Percentiles rank a stretch among this genome's conserved stretches.
Conservation (phyloP, 2,888 invertebrate genomes). For the Meiosimyza decipiens region DNA sequence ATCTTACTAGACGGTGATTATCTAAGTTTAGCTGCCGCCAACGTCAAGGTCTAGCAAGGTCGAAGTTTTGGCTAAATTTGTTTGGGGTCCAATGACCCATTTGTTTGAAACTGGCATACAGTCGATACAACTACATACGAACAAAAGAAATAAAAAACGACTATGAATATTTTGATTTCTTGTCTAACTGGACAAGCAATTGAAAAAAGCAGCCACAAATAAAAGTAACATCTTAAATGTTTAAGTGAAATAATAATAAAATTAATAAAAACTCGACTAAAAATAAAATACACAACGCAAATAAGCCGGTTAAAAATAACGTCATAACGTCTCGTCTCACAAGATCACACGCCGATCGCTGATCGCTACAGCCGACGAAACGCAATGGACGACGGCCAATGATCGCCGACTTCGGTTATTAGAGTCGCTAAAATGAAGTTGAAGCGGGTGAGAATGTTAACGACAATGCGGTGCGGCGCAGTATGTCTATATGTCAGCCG, state of each 20-base stretch:
- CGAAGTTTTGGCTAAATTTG: slow-evolving; percentile 52
- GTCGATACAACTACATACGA: background rate
- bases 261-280: slow-evolving; percentile 18
- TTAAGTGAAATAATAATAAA: background rate
- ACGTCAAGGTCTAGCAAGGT: slow-evolving; percentile 65
- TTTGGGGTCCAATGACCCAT: slow-evolving; percentile 62
- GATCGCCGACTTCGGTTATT: slow-evolving; percentile 3
- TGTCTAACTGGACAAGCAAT: slow-evolving; percentile 33
- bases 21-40: background rate
- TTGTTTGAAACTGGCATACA: slow-evolving; percentile 39
- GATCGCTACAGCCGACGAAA: background rate
- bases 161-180: slow-evolving; percentile 29
- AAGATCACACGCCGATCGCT: slow-evolving; percentile 24
- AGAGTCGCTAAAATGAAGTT: slow-evolving; percentile 13
- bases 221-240: slow-evolving; percentile 36
- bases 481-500: slow-evolving; percentile 21
- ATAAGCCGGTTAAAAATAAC: slow-evolving; percentile 29
- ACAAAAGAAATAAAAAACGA: slow-evolving; percentile 12
- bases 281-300: slow-evolving; percentile 21
- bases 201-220: slow-evolving; percentile 42
- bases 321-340: slow-evolving; percentile 3
- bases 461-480: background rate
- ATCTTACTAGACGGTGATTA: background rate
- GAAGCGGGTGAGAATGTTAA: slow-evolving; percentile 7
- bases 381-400: background rate